phyloP scores from a whole-genome alignment of 2,888 invertebrate species.

The Orthosia gothica region DNA sequence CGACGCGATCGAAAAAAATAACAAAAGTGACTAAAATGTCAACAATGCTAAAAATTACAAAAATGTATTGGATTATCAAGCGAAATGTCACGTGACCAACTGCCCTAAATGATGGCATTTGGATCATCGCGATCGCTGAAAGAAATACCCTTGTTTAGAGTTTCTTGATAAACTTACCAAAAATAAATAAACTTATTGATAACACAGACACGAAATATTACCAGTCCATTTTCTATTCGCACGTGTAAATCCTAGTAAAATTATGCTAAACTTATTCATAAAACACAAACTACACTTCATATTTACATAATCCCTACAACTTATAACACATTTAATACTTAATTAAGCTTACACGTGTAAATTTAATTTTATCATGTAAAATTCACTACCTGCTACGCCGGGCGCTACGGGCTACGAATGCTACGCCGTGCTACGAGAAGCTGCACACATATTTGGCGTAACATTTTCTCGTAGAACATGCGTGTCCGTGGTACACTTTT shows the following conservation, averaged over 20 bases:
- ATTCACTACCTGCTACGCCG: conserved; percentile 41
- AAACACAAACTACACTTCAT: not conserved
- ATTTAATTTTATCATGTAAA: conserved; percentile 30
- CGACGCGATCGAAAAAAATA: no score
- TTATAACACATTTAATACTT: not conserved
- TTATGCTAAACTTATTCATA: not conserved
- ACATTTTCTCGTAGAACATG: conserved; percentile 3
- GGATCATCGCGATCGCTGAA: no score
- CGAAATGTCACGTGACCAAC: no score
- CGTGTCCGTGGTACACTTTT: conserved; percentile 31
- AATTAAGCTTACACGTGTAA: conserved; percentile 22
- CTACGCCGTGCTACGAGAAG: conserved; percentile 34
- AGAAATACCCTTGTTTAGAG: no score
- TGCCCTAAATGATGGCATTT: no score
- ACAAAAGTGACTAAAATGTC: no score
- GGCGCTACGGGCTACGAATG: conserved; percentile 49
- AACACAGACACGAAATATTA: not conserved
- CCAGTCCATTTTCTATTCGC: not conserved
- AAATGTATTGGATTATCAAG: no score
- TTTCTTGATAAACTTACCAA: not conserved
- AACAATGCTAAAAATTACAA: no score
- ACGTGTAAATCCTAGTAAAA: not conserved
- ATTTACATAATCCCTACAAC: not conserved
- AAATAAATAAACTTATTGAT: not conserved
- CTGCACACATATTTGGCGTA: no score